Evolutionary conservation across 2,797 vertebrate genomes (phyloP).

Genomic region (Phoxinus dragarum): DNA sequence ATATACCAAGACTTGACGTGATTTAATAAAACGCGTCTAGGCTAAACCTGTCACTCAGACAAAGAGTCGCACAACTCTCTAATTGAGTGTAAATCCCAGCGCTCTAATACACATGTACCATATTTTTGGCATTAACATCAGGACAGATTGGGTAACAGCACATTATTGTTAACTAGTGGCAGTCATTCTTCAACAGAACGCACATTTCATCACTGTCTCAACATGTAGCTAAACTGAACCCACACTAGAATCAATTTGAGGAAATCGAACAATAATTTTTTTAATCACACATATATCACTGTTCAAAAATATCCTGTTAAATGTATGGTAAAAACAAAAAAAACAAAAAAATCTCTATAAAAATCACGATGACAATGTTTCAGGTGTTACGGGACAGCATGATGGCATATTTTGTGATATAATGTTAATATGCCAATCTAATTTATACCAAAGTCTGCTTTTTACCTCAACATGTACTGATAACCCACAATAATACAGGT

Average conservation of each 20-base stretch:
- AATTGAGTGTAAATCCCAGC: constrained; percentile 55
- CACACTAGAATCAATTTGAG: neutral
- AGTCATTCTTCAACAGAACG: constrained; percentile 54
- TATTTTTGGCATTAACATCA: constrained; percentile 67
- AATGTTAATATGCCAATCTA: neutral
- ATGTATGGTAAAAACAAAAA: neutral
- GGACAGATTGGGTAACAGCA: constrained; percentile 46
- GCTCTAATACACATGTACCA: constrained; percentile 44
- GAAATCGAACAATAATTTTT: neutral
- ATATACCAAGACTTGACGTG: constrained; percentile 64
- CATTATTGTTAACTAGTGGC: constrained; percentile 20
- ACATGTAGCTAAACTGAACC: constrained; percentile 16
- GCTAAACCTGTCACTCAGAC: constrained; percentile 68
- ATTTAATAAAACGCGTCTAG: constrained; percentile 72
- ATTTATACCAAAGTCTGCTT: neutral
- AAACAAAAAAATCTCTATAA: neutral
- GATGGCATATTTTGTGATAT: neutral
- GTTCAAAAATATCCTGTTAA: neutral
- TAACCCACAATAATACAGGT: neutral
- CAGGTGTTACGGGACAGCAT: neutral
- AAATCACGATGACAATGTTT: neutral
- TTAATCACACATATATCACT: neutral
- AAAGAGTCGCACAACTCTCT: constrained; percentile 48
- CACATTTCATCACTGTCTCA: constrained; percentile 61
- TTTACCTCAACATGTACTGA: neutral